Base-by-base conservation (phyloP, 2,797 vertebrate species). In the Chloroceryle inda region DNA sequence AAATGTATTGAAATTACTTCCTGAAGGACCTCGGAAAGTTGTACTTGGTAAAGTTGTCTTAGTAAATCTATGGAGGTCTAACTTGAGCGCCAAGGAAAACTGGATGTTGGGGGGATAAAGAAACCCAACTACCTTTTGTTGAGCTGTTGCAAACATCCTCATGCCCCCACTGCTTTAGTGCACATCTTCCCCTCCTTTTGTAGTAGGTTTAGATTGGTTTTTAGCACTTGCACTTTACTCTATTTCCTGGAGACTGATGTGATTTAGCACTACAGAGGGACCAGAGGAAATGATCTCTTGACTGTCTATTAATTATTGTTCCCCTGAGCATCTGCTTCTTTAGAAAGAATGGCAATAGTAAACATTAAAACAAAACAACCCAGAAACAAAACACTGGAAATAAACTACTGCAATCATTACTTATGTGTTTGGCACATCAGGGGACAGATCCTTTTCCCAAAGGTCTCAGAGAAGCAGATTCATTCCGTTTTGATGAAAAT, bases 271-370 rank as follows among this genome's bases (percentile, higher is more conserved):
- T 78, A 50, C 7, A 49, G 76, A 86, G 79, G 31, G 50, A 78
- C 58, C 13, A 35, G 69, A 91, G 87, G 91, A 97, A 96, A 84
- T 91, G 66, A 73, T 94, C 91, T 94, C 73, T 94, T 69, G 79
- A 73, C 79, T 96, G 91, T 72, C 84, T 92, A 89, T 96, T 96
- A 96, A 95, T 97, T 96, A 85, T 53, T 92, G 66, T 68, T 94
- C 92, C 79, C 89, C 18, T 0, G 17, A 84, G 94, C 92, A 84
- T 62, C 24, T 44, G 5, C 50, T 83, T 4, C 53, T 81, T 91
- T 68, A 59, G 33, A 85, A 90, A 45, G 59, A 78, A 84, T 76
- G 55, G 37, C 58, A 84, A 40, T 42, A 86, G 73, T 62, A 56
- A 74, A 78, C 66, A 94, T 45, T 62, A n/a, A 62, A 72, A 74